These are phyloP conservation scores for Sinelater perroti DNA, from an alignment of 2,888 invertebrate species.

Conservation along the genomic window DNA sequence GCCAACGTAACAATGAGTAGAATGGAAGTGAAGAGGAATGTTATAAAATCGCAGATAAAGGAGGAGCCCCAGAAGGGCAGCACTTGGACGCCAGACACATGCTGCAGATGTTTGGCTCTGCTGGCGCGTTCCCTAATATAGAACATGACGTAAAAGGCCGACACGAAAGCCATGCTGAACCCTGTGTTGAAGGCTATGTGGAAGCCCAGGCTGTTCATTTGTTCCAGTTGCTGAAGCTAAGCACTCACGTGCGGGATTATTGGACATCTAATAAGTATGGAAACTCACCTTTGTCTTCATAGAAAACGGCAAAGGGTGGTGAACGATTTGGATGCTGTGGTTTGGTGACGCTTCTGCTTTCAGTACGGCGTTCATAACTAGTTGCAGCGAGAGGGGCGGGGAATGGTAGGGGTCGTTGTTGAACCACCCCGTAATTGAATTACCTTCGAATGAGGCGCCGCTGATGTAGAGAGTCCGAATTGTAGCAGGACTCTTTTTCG, in stretches of 20 bases:
- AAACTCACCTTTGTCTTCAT: conserved; percentile 66
- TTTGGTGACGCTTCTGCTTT: conserved; percentile 48
- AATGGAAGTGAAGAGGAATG: conserved; percentile 67
- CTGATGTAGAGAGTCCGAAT: conserved; percentile 61
- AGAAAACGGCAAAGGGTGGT: conserved; percentile 75
- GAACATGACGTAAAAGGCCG: conserved; percentile 71
- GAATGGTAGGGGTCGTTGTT: conserved; percentile 75
- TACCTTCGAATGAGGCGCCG: conserved; percentile 65
- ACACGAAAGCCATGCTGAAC: conserved; percentile 76
- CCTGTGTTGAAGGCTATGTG: conserved; percentile 74
- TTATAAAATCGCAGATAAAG: conserved; percentile 73
- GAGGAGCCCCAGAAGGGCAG: conserved; percentile 75
- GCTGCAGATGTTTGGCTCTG: conserved; percentile 75
- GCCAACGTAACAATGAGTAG: conserved; percentile 69
- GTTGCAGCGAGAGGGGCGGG: conserved; percentile 71
- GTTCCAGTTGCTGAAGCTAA: conserved; percentile 49
- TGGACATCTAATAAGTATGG: neutral
- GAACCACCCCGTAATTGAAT: conserved; percentile 72
- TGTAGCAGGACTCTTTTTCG: conserved; percentile 30
- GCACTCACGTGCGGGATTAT: neutral
- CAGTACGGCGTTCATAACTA: conserved; percentile 63
- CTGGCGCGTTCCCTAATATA: conserved; percentile 71
- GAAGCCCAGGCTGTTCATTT: conserved; percentile 62
- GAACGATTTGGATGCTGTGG: conserved; percentile 62
- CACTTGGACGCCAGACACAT: conserved; percentile 75